Evolutionary conservation across 2,113 vertebrate species (phyloP), one percentile per base, ranked within the genome.

Genomic region (Lagopus leucura): DNA sequence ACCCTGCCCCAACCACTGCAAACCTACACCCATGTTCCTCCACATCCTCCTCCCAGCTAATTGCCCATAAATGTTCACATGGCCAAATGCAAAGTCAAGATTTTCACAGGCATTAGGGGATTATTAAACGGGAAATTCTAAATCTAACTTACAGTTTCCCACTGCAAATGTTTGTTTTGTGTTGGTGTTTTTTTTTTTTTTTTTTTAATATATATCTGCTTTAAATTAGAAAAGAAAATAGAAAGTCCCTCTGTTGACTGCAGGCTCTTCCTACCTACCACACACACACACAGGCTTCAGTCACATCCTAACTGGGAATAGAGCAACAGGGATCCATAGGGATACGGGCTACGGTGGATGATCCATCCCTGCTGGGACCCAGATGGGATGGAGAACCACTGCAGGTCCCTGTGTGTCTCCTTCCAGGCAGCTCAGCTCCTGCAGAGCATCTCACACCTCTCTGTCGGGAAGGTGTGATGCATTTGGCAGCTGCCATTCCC

Each of bases 141-240:
- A 95, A 96, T 82, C 86, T 91, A 89, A 96, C 92, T 95, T 94
- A 95, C 18, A 86, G 87, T 89, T 96, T 93, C 94, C 92, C 95
- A 84, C 86, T 84, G 93, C 79, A 97, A 97, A 77, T 47, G 69
- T 40, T 40, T 63, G 87, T 84, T 80, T 96, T 48, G 10, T 47
- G 21, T 36, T 6, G 34, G 34, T 36, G 3, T 48, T 48, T 22
- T 48, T 22, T 11, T 24, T 48, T 48, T 48, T 48, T 48, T 89
- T 70, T 54, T 25, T 87, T 80, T 96, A 24, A 65, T 25, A 64
- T 10, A 19, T 1, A 47, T 72, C 92, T 97, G 95, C 88, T 97
- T 97, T 96, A 95, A 97, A 98, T 98, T 97, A 98, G 94, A 96
- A 96, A 95, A 94, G 65, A 91, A 96, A 97, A 96, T 64, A 92